Evolutionary conservation across 2,888 invertebrate genomes (phyloP).

Genomic region (Liopterus haemorrhoidalis): DNA sequence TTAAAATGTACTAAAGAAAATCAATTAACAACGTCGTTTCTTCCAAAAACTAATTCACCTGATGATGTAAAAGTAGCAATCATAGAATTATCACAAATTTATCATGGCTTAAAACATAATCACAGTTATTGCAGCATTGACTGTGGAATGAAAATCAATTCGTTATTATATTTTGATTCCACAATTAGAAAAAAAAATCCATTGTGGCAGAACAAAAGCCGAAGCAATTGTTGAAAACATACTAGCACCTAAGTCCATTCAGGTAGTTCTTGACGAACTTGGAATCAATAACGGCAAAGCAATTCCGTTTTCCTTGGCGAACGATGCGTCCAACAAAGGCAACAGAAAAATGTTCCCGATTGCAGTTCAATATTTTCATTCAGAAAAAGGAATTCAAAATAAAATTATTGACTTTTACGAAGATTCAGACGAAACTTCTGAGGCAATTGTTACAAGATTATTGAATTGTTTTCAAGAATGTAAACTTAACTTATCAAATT

Average conservation of each 20-base stretch:
- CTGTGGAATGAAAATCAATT: slow-evolving; percentile 28
- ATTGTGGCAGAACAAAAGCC: slow-evolving; percentile 30
- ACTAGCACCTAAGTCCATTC: slow-evolving; percentile 28
- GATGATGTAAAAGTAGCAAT: slow-evolving; percentile 28
- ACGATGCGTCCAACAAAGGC: slow-evolving; percentile 16
- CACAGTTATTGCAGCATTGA: slow-evolving; percentile 31
- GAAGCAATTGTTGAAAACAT: slow-evolving; percentile 30
- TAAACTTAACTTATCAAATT: slow-evolving; percentile 1
- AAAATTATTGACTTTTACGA: slow-evolving; percentile 5
- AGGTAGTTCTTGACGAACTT: too few relatives aligned
- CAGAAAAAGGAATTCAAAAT: slow-evolving; percentile 12
- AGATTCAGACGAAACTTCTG: slow-evolving; percentile 5
- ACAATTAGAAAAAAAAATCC: slow-evolving; percentile 25
- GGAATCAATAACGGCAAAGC: slow-evolving; percentile 5
- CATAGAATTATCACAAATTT: slow-evolving; percentile 29
- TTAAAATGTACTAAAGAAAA: too few relatives aligned
- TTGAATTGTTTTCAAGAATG: not conserved
- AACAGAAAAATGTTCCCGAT: slow-evolving; percentile 13
- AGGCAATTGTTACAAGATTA: not conserved
- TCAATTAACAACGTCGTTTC: slow-evolving; percentile 18
- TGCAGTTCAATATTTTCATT: slow-evolving; percentile 14
- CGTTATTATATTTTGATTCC: slow-evolving; percentile 27
- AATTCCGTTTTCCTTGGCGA: slow-evolving; percentile 15
- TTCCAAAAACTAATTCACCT: slow-evolving; percentile 19
- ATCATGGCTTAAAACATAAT: slow-evolving; percentile 31